Conservation (phyloP, 2,888 invertebrate genomes). For the Trachelus iudaicus region DNA sequence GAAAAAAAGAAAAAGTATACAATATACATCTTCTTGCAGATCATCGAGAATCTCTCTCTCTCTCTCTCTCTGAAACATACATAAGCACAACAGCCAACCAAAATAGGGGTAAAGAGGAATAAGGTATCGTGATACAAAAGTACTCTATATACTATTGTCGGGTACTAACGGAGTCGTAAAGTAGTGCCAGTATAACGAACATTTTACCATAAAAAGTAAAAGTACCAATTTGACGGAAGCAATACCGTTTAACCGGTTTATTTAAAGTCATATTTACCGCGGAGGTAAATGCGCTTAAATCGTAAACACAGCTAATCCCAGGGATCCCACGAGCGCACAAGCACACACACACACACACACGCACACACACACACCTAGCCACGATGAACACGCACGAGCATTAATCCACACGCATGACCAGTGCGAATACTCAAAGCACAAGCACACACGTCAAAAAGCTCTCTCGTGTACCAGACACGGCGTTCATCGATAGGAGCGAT, state of each 20-base stretch:
- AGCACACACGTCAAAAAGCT: background rate
- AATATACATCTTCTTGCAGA: background rate
- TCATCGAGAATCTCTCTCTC: background rate
- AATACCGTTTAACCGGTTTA: conserved; percentile 30
- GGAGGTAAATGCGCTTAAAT: conserved; percentile 53
- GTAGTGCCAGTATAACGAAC: background rate
- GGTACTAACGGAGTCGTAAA: background rate
- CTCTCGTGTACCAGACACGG: background rate
- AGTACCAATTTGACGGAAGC: background rate
- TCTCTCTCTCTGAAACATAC: background rate
- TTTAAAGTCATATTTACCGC: conserved; percentile 50
- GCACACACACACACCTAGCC: background rate
- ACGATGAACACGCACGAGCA: background rate
- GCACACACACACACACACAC: conserved; percentile 17
- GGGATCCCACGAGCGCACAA: conserved; percentile 37
- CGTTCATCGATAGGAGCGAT: background rate
- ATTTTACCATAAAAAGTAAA: background rate
- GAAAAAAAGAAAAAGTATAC: background rate
- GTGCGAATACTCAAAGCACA: background rate
- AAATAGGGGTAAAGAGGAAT: background rate
- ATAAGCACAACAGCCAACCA: background rate
- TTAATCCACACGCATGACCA: background rate
- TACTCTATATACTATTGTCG: background rate
- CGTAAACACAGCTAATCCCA: conserved; percentile 56
- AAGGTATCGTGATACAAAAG: background rate